Evolutionary conservation across 2,113 vertebrate species (phyloP), one percentile per base, ranked within the genome.

Genomic region (Nanorana parkeri): DNA sequence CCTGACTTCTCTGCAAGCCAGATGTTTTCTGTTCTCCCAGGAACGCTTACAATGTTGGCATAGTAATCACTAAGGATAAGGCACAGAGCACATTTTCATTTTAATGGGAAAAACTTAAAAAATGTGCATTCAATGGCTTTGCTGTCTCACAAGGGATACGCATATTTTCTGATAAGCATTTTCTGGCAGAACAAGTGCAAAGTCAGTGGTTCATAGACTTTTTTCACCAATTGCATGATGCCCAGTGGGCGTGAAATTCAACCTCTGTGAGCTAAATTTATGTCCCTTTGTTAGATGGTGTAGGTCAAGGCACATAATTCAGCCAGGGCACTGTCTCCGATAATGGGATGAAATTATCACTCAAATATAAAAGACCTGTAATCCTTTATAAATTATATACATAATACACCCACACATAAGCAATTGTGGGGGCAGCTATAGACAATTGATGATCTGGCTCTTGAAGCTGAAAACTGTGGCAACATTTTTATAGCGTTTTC

Each of bases 11-110:
- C 63, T 60, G 63, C 80, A 68, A 76, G 80, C 71, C 80, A 83
- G 80, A 83, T 83, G 80, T 76, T 83, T 82, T 68, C 72, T 68
- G 72, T 60, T 83, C 72, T 76, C 72, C 54, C 4, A 76, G 71
- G 54, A 83, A 55, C 17, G 71, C 71, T 68, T 68, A 76, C 80
- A 76, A 47, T 60, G 71, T 76, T 68, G 63, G 80, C 72, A 76
- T 76, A 83, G 51, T 83, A 83, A 83, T 83, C 80, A 60, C 52
- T 21, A 83, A 76, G 80, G 80, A 76, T 67, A 68, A 76, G 68
- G 72, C 36, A 76, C 41, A 76, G 55, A 83, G 69, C 36, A 23
- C 23, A 36, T 76, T 83, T 76, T 76, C 29, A 75, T 68, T 75
- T 83, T 76, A 76, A 83, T 68, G 63, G 63, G 64, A 76, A 60